A percentile compares a stretch with the other conserved stretches of the same genome.
Evolutionary conservation across 2,888 invertebrate genomes (phyloP).

Genomic region (Andricus curvator): DNA sequence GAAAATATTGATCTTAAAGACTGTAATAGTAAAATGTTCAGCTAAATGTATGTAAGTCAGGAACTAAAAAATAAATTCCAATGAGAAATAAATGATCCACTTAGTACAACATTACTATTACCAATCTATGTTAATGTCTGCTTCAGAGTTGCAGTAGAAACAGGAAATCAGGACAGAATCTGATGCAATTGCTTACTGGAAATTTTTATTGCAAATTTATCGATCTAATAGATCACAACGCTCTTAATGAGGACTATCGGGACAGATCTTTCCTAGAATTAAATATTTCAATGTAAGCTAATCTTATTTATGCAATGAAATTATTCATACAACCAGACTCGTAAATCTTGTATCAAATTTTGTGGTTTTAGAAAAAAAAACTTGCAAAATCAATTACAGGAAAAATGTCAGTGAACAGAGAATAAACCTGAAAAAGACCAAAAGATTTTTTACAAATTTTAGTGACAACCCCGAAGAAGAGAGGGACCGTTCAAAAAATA

Average conservation of each 20-base stretch:
- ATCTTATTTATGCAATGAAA: neutral
- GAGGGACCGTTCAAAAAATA: no score
- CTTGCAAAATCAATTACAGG: no score
- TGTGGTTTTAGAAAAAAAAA: neutral
- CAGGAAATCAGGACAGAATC: neutral
- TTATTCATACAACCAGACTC: neutral
- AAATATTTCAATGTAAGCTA: neutral
- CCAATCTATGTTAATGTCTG: neutral
- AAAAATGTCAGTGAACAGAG: neutral
- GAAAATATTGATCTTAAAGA: neutral
- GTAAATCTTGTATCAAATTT: neutral
- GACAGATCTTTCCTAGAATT: neutral
- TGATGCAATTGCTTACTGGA: neutral
- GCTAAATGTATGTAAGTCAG: neutral
- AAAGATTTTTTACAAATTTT: no score
- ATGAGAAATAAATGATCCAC: neutral
- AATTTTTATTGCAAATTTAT: neutral
- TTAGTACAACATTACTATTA: neutral
- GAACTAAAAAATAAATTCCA: neutral
- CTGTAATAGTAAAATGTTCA: neutral
- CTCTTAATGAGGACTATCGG: neutral
- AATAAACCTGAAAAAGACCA: neutral
- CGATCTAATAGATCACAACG: neutral
- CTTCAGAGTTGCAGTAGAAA: neutral
- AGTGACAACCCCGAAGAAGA: no score